Evolutionary conservation across 2,797 vertebrate species (phyloP).

Genomic region (Taeniopygia guttata): DNA sequence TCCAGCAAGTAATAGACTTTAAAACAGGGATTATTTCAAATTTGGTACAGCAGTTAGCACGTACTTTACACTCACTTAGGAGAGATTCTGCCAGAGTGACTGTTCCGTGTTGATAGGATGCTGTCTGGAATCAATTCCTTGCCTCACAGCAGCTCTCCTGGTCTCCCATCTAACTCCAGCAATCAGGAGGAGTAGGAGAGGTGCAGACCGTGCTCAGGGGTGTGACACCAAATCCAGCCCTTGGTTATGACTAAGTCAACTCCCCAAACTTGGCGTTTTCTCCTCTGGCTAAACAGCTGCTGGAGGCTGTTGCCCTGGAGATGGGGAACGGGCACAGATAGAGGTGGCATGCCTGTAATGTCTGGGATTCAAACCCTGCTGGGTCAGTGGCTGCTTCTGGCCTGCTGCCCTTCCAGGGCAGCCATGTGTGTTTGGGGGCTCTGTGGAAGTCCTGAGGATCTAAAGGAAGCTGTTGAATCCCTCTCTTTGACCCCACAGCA

Average conservation of each 20-base stretch:
- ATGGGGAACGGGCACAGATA: neutral
- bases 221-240: neutral
- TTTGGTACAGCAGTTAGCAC: neutral
- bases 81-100: neutral
- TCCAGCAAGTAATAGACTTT: neutral
- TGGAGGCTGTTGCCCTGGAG: conserved; percentile 52
- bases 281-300: conserved; percentile 17
- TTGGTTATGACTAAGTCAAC: neutral
- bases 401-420: neutral
- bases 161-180: neutral
- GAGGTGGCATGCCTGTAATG: conserved; percentile 15
- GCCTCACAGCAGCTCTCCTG: neutral
- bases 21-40: neutral
- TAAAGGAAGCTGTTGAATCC: neutral
- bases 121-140: neutral
- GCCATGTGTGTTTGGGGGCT: rapidly evolving
- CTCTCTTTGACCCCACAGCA: neutral
- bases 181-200: neutral
- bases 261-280: conserved; percentile 3
- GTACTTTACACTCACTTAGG: conserved; percentile 8
- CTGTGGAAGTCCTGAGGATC: neutral
- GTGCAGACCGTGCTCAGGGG: neutral
- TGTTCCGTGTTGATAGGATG: neutral
- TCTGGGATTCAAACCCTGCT: conserved; percentile 20
- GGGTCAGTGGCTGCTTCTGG: conserved; percentile 33